A percentile compares a stretch with the other conserved stretches of the same genome.
Conservation (phyloP, 2,113 vertebrate genomes). For the Ariopsis seemanni region DNA sequence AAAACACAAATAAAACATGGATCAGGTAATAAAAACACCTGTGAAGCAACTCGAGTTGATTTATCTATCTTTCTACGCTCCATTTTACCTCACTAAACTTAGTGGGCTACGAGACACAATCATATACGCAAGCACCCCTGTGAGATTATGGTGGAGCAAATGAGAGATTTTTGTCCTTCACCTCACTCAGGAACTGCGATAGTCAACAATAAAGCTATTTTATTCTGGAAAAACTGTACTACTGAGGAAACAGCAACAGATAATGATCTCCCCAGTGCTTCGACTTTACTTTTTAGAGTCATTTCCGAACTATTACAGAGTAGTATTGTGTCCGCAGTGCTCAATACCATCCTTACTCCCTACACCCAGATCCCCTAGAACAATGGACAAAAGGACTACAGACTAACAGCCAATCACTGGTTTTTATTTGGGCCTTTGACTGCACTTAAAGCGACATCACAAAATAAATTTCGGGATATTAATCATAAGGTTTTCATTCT, state of each 20-base stretch:
- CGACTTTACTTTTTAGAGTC: neutral
- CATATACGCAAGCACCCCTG: neutral
- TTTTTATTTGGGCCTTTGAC: no score
- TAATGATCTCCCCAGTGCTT: neutral
- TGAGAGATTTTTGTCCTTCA: neutral
- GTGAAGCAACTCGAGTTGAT: no score
- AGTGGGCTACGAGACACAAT: neutral
- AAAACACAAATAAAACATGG: no score
- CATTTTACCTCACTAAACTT: neutral
- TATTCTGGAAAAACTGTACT: neutral
- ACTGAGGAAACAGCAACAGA: neutral
- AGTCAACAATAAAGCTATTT: neutral
- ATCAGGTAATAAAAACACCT: no score
- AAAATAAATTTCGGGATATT: no score
- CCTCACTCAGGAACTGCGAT: neutral
- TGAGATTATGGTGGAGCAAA: neutral
- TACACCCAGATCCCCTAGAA: neutral
- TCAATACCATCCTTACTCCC: neutral
- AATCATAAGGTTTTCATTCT: neutral
- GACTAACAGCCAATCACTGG: no score
- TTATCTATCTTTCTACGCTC: neutral
- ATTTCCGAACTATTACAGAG: neutral
- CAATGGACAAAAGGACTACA: no score
- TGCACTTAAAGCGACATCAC: no score
- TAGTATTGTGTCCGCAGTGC: neutral